phyloP scores from a whole-genome alignment of 2,797 vertebrate genomes.

The Hyperoplus lanceolatus region DNA sequence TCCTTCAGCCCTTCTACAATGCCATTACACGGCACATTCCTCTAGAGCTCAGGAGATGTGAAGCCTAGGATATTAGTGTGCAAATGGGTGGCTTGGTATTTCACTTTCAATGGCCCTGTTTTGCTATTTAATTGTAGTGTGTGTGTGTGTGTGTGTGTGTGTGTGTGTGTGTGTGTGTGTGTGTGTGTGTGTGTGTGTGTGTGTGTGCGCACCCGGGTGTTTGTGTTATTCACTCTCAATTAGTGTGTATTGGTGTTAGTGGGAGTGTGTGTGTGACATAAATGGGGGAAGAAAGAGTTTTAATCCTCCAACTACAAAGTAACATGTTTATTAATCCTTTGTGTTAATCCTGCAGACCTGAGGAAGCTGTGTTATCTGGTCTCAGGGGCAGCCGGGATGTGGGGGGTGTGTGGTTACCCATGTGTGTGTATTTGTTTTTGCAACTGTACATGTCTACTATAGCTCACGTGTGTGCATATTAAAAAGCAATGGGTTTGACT shows the following conservation, averaged over 20 bases:
- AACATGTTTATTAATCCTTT: conserved; percentile 69
- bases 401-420: neutral
- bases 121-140: conserved; percentile 39
- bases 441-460: conserved; percentile 31
- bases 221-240: conserved; percentile 28
- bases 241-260: conserved; percentile 29
- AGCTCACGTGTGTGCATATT: conserved; percentile 52
- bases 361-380: conserved; percentile 58
- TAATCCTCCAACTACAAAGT: conserved; percentile 67
- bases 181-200: conserved; percentile 23
- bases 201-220: neutral
- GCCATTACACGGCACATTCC: conserved; percentile 66
- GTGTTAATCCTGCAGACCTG: conserved; percentile 70
- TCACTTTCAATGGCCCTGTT: conserved; percentile 41
- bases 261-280: conserved; percentile 33
- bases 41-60: conserved; percentile 60
- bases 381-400: conserved; percentile 51
- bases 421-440: conserved; percentile 2
- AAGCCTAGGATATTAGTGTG: conserved; percentile 37
- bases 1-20: conserved; percentile 46
- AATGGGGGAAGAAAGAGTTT: conserved; percentile 51
- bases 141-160: conserved; percentile 19
- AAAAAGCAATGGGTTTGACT: conserved; percentile 62
- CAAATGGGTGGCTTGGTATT: conserved; percentile 16
- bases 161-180: conserved; percentile 25